Evolutionary conservation across 2,797 vertebrate species (phyloP).

Genomic region (Heteromormyrus szaboi): DNA sequence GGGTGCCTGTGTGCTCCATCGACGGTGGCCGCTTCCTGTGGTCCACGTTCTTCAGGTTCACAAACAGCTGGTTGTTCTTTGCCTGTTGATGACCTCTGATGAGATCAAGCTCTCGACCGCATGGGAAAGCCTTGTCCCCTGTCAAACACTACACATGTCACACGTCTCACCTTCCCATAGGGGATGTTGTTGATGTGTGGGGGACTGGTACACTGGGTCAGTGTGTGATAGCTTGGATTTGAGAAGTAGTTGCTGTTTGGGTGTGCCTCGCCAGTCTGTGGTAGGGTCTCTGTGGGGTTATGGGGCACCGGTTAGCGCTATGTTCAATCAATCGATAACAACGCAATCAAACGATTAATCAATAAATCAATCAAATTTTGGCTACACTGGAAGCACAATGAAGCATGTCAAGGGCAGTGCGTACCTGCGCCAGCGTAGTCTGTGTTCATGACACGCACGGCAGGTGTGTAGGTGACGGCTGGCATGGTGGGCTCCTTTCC

Average conservation of each 20-base stretch:
- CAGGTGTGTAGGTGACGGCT: constrained; percentile 82
- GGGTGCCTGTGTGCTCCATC: constrained; percentile 70
- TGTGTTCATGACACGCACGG: constrained; percentile 70
- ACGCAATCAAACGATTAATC: neutral
- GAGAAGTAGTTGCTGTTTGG: constrained; percentile 88
- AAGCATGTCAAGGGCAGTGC: neutral
- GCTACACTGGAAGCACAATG: neutral
- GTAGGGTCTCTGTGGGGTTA: constrained; percentile 68
- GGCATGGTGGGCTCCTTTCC: constrained; percentile 83
- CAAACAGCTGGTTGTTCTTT: constrained; percentile 77
- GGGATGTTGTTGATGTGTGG: constrained; percentile 63
- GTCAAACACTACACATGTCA: neutral
- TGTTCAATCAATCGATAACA: neutral
- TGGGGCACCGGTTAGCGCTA: neutral
- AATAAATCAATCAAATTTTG: neutral
- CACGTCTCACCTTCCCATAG: constrained; percentile 69
- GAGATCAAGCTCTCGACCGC: neutral
- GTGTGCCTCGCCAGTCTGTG: constrained; percentile 63
- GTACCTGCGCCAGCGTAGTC: constrained; percentile 80
- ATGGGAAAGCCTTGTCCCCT: neutral
- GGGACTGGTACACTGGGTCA: constrained; percentile 75
- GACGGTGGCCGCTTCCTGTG: constrained; percentile 64
- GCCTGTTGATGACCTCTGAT: constrained; percentile 48
- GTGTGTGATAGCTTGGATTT: constrained; percentile 91
- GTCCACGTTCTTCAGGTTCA: constrained; percentile 75